Percentiles rank a stretch among this genome's conserved stretches.
These are phyloP conservation scores for Oxyscelio sp. DNA, from an alignment of 2,888 invertebrate genomes.

Conservation along the genomic window DNA sequence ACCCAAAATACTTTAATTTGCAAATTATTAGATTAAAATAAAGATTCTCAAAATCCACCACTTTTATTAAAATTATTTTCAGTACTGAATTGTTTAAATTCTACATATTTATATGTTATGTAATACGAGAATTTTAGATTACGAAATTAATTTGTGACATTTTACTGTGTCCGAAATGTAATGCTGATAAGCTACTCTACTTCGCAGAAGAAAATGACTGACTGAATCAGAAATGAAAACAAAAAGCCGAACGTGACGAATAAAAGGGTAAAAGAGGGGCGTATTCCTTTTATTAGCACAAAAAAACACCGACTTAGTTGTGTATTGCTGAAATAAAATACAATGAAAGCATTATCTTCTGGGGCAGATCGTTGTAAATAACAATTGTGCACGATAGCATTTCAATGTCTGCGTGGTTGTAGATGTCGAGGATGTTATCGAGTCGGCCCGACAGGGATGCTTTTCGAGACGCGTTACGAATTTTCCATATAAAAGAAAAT, in stretches of 20 bases:
- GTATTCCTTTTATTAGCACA: not conserved
- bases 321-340: slow-evolving; percentile 29
- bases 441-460: no score
- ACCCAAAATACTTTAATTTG: no score
- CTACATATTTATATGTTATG: no score
- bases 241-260: not conserved
- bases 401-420: slow-evolving; percentile 75
- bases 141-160: slow-evolving; percentile 10
- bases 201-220: not conserved
- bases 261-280: not conserved
- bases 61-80: no score
- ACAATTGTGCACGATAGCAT: slow-evolving; percentile 73
- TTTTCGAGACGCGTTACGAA: slow-evolving; percentile 44
- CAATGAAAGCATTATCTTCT: slow-evolving; percentile 40
- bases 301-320: no score
- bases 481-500: slow-evolving; percentile 51
- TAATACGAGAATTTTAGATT: slow-evolving; percentile 22
- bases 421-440: slow-evolving; percentile 61
- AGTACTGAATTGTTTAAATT: no score
- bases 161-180: slow-evolving; percentile 1
- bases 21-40: no score
- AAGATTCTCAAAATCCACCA: no score
- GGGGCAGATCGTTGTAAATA: slow-evolving; percentile 65
- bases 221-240: slow-evolving; percentile 14
- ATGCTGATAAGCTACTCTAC: slow-evolving; percentile 8